Percentiles rank a stretch among this genome's conserved stretches.
phyloP scores from a whole-genome alignment of 2,888 invertebrate species.

The Ormyrus labotus region DNA sequence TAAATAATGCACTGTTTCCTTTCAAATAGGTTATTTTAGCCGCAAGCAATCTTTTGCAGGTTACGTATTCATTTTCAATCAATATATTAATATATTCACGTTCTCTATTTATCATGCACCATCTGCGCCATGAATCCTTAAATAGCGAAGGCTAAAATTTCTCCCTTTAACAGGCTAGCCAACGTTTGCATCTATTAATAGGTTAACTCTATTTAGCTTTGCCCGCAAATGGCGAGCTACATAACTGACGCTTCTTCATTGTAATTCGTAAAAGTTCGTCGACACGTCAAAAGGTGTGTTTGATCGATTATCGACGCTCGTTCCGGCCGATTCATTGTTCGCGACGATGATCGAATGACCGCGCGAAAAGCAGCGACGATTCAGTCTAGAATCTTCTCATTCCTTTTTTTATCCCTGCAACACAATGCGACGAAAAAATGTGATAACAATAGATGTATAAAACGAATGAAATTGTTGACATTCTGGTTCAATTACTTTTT shows the following conservation, averaged over 20 bases:
- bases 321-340: constrained; percentile 24
- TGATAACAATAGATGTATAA: too few species aligned
- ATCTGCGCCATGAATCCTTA: too few species aligned
- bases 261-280: constrained; percentile 28
- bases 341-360: constrained; percentile 24
- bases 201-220: not conserved
- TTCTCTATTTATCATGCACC: too few species aligned
- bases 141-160: too few species aligned
- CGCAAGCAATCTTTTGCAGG: not conserved
- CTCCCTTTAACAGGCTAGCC: not conserved
- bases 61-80: not conserved
- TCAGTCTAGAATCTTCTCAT: not conserved
- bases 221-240: not conserved
- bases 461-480: too few species aligned
- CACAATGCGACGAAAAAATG: too few species aligned
- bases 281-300: constrained; percentile 37
- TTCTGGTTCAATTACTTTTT: too few species aligned
- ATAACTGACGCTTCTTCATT: not conserved
- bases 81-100: not conserved
- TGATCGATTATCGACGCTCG: constrained; percentile 47
- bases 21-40: not conserved
- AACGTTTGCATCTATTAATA: constrained; percentile 1
- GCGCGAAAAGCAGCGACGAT: constrained; percentile 12
- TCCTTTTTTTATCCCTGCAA: not conserved
- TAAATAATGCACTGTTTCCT: not conserved